These are phyloP conservation scores for Paelopatides confundens DNA, from an alignment of 53 echinoderm and acorn worm species.

Conservation along the genomic window DNA sequence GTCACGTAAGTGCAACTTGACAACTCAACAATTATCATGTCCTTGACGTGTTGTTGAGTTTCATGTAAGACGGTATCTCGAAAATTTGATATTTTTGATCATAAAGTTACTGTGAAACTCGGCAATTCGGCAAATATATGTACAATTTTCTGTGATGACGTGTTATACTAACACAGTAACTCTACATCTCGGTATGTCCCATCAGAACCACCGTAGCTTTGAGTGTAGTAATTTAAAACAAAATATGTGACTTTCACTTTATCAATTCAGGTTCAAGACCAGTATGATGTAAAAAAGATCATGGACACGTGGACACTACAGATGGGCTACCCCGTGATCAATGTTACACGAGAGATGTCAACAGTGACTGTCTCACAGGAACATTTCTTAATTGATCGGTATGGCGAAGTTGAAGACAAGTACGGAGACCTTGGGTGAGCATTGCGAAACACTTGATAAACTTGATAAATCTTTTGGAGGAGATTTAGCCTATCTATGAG, in stretches of 20 bases:
- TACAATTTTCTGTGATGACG: too few species aligned
- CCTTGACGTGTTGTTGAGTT: too few species aligned
- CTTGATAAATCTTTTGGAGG: too few species aligned
- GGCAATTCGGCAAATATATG: too few species aligned
- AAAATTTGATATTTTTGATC: background rate
- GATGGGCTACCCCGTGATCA: slow-evolving; percentile 90
- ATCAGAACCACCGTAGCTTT: too few species aligned
- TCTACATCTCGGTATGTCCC: too few species aligned
- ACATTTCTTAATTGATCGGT: slow-evolving; percentile 82
- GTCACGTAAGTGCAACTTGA: too few species aligned
- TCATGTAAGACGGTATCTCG: too few species aligned
- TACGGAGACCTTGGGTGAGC: slow-evolving; percentile 31
- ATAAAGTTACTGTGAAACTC: background rate
- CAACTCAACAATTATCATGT: too few species aligned
- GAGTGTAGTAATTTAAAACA: too few species aligned
- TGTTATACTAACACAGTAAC: too few species aligned
- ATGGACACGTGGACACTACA: slow-evolving; percentile 96
- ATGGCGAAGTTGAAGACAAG: slow-evolving; percentile 41
- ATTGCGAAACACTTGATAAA: background rate
- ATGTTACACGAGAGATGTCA: slow-evolving; percentile 36
- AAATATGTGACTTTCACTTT: background rate
- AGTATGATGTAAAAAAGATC: slow-evolving; percentile 71
- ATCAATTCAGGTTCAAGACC: slow-evolving; percentile 18
- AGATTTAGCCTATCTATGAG: too few species aligned
- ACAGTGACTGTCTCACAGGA: slow-evolving; percentile 69